Base-by-base conservation (phyloP, 1,140 invertebrate genomes). In the Leucophenga varia region DNA sequence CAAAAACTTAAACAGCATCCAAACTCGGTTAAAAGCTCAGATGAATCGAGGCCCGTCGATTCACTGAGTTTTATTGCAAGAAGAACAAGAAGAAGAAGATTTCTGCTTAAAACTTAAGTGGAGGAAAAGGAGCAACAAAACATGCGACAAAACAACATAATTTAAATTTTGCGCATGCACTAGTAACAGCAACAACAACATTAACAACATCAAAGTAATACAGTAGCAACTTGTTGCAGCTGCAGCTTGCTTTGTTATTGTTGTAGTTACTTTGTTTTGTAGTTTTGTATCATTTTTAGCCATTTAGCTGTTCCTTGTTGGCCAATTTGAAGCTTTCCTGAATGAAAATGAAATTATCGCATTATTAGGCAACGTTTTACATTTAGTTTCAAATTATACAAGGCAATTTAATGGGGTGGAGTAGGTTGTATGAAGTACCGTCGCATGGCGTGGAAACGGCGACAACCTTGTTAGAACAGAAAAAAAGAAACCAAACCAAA, bases 101-200 rank as follows among this genome's bases (percentile, higher is more conserved):
- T n/a, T n/a, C n/a, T n/a, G n/a, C n/a, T n/a, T n/a, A n/a, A 12
- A 37, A 37, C 35, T 17, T 36, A 49, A 49, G 43, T 47, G 52
- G 59, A 63, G 32, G 18, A 37, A 37, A 37, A 18, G 17, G 6
- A 57, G 49, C 47, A 43, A 51, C n/a, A 55, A 69, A 71, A 71
- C 59, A 71, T 71, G 67, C 65, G 65, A 71, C 67, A 67, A 70
- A 71, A 71, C 67, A 71, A 71, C 67, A 68, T 71, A 71, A 71
- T 64, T 71, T 64, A 71, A 71, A 71, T 71, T 67, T 68, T 59
- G 63, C 52, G 56, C 61, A 63, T 67, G 59, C 67, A 60, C 57
- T 57, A 58, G 49, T 10, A 18, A 7, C 28, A 20, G 8, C 17
- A 32, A 28, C 46, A 31, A 20, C 25, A 43, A 22, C 36, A 54